phyloP scores from a whole-genome alignment of 2,797 vertebrate genomes.

The Peromyscus eremicus region DNA sequence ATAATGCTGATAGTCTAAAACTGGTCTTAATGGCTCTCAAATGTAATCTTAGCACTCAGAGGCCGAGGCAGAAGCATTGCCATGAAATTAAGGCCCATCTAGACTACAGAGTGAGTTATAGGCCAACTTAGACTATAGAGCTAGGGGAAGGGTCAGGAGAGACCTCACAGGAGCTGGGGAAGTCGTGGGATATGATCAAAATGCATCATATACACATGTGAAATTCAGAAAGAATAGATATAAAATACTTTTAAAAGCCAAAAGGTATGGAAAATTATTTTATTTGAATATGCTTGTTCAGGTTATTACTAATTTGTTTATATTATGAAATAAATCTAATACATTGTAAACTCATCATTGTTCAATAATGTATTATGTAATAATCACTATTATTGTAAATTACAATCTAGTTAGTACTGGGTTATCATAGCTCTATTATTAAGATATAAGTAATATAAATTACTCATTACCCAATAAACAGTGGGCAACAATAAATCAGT shows the following conservation, averaged over 20 bases:
- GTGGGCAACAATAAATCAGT: background rate
- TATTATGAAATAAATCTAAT: background rate
- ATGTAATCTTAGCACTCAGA: background rate
- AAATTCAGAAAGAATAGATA: background rate
- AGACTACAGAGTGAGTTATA: background rate
- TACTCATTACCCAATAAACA: background rate
- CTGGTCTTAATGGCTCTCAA: background rate
- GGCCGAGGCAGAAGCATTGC: background rate
- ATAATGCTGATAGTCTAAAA: background rate
- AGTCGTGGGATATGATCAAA: background rate
- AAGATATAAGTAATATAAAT: background rate
- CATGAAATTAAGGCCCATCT: background rate
- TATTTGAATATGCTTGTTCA: background rate
- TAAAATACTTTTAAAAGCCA: background rate
- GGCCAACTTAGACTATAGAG: background rate
- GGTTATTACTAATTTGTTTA: background rate
- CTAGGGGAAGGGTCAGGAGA: accelerated
- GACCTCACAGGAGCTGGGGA: too few relatives aligned
- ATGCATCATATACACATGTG: background rate
- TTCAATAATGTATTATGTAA: background rate
- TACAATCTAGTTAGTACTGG: background rate
- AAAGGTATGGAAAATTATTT: background rate
- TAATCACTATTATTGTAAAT: background rate
- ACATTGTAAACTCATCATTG: background rate
- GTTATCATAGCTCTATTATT: background rate